Evolutionary conservation across 2,888 invertebrate genomes (phyloP).

Genomic region (Drosophila borealis): DNA sequence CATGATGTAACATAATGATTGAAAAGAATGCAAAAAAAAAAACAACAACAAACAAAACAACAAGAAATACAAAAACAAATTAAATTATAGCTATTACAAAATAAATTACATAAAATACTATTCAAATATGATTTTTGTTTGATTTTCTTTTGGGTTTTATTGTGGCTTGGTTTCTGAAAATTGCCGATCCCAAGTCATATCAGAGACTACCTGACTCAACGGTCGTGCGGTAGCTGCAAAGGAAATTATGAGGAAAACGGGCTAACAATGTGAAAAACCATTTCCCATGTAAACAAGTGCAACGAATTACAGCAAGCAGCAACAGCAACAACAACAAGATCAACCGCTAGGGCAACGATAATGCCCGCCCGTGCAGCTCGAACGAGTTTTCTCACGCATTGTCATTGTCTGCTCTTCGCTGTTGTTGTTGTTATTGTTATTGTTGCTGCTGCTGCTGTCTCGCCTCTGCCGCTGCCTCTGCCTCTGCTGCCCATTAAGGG

Average conservation of each 20-base stretch:
- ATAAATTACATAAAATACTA: conserved; percentile 67
- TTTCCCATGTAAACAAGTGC: conserved; percentile 80
- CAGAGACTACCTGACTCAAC: conserved; percentile 20
- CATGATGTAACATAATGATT: conserved; percentile 33
- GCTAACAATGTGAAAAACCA: conserved; percentile 56
- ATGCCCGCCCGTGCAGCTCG: conserved; percentile 40
- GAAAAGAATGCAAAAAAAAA: conserved; percentile 26
- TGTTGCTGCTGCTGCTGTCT: conserved; percentile 13
- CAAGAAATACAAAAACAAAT: conserved; percentile 46
- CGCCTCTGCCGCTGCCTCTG: conserved; percentile 38
- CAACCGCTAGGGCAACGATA: conserved; percentile 40
- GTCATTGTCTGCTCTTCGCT: conserved; percentile 41
- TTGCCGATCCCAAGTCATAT: conserved; percentile 2
- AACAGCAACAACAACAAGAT: conserved; percentile 24
- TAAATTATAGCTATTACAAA: conserved; percentile 62
- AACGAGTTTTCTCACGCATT: conserved; percentile 76
- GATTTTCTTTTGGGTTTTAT: background rate
- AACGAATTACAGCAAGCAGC: conserved; percentile 58
- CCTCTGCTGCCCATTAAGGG: conserved; percentile 55
- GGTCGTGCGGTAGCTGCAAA: conserved; percentile 30
- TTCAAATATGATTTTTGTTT: conserved; percentile 34
- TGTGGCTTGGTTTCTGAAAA: conserved; percentile 2
- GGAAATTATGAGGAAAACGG: conserved; percentile 52
- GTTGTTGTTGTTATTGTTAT: conserved; percentile 19
- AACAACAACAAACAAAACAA: conserved; percentile 24